Evolutionary conservation across 2,888 invertebrate species (phyloP), one percentile per base, ranked within the genome.

Genomic region (Drosophila anomelani): DNA sequence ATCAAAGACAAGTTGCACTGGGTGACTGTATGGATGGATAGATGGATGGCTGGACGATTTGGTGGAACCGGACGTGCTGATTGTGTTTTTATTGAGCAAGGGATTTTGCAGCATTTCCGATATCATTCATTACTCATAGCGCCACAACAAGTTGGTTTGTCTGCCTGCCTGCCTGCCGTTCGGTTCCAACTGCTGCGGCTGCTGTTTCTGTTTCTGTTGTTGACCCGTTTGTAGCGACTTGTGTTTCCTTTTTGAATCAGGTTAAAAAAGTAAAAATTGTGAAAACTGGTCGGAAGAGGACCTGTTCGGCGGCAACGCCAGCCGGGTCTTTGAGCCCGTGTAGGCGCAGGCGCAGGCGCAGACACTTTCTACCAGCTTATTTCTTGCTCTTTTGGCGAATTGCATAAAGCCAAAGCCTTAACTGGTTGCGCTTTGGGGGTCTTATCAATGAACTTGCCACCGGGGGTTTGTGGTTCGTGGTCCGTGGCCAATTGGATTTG

Each of bases 221-320:
- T 88, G 79, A 78, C 76, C 79, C 69, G 81, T 78, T 64, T 73
- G 64, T 53, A 63, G 44, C 63, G 10, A 56, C 46, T 69, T 46
- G 58, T 57, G 77, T 84, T 88, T 84, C 84, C 88, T 88, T 84
- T 88, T 77, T 70, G 66, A 80, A 78, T 81, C 87, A 79, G 84
- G 77, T 85, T 84, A 76, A 85, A 75, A 77, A 77, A 84, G 64
- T 76, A 78, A 84, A 82, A 68, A 80, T 53, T 75, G 75, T 72
- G 72, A 82, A 85, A 88, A 85, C 85, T 80, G 84, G 85, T 86
- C 75, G 56, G 34, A 39, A 55, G 71, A 81, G 80, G 80, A 80
- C 82, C 71, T 75, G 76, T 58, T 73, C 64, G 64, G 29, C 23
- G 44, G 13, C 44, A 44, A 23, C 13, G 44, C 44, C 44, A 43